Evolutionary conservation across 1,140 invertebrate species (phyloP).

Genomic region (Drosophila nikananu): DNA sequence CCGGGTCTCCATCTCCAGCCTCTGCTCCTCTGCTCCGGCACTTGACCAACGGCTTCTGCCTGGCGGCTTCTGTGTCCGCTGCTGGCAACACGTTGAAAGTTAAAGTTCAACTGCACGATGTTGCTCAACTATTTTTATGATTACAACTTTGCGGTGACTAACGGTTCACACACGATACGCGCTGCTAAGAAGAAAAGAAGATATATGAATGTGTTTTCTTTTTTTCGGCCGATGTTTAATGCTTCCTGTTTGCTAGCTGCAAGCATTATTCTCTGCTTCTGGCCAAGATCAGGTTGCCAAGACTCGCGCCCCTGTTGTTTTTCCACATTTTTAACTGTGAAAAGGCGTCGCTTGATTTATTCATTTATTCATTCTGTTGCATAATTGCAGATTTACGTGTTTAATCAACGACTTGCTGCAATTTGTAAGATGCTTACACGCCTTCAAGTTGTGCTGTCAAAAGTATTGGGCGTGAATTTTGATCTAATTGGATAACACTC

Average conservation of each 20-base stretch:
- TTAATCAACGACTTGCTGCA: slow-evolving; percentile 57
- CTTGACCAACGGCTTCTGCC: slow-evolving; percentile 50
- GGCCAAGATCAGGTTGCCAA: slow-evolving; percentile 57
- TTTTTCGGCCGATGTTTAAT: slow-evolving; percentile 58
- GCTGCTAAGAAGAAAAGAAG: background rate
- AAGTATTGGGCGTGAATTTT: slow-evolving; percentile 14
- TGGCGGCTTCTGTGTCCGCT: slow-evolving; percentile 31
- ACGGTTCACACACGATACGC: slow-evolving; percentile 55
- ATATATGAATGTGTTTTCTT: slow-evolving; percentile 31
- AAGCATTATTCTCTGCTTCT: slow-evolving; percentile 58
- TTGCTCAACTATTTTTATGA: slow-evolving; percentile 78
- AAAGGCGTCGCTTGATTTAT: slow-evolving; percentile 75
- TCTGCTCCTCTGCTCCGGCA: background rate
- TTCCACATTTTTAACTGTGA: slow-evolving; percentile 76
- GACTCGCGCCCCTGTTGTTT: slow-evolving; percentile 43
- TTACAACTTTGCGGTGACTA: slow-evolving; percentile 69
- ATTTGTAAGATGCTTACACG: slow-evolving; percentile 41
- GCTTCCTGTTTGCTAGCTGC: slow-evolving; percentile 67
- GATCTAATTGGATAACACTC: slow-evolving; percentile 64
- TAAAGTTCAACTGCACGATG: slow-evolving; percentile 74
- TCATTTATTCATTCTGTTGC: slow-evolving; percentile 66
- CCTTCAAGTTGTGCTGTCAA: slow-evolving; percentile 1
- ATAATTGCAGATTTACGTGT: slow-evolving; percentile 54
- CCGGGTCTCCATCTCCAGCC: slow-evolving; percentile 1
- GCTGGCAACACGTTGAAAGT: slow-evolving; percentile 53